Base-by-base conservation (phyloP, 2,113 vertebrate genomes). In the Odocoileus virginianus region DNA sequence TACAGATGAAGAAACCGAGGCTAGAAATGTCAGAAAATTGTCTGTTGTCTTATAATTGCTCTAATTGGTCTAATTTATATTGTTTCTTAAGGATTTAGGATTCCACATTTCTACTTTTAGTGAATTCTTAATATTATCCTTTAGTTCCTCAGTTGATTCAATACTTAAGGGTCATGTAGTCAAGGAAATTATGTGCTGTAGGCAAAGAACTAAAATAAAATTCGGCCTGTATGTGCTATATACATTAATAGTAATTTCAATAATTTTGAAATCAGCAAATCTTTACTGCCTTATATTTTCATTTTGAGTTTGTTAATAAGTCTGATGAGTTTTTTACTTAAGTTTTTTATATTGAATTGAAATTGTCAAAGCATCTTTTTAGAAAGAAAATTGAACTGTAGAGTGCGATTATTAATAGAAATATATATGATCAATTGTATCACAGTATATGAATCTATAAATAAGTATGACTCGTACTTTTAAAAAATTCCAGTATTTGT, bases 281-380 rank as follows among this genome's bases (percentile, higher is more conserved):
- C 28, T 95, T 95, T 88, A 43, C 89, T 81, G 11, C 16, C 19
- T 67, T 54, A 14, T 61, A 28, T 95, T 97, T 95, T 89, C 97
- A 85, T 89, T 89, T 90, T 89, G 57, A 85, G 79, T 60, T 45
- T 93, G 47, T 89, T 92, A 92, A 94, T 43, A 78, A 47, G 6
- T 96, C 33, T 97, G 25, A 82, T 97, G 25, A 82, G 58, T 36
- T 93, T 93, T 96, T 98, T 96, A 57, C 23, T 7, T n/a, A 82
- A 60, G 27, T 45, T 79, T 97, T 96, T 58, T 90, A 67, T 74
- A 71, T 84, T 88, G 36, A 79, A 19, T 87, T 95, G 94, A 85
- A 95, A 67, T 92, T 96, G 60, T 94, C 58, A 94, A 54, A 85
- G 28, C 61, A 81, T 87, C 40, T 79, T 91, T 96, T 95, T 89